Base-by-base conservation (phyloP, 2,113 vertebrate genomes). In the Hemiscyllium ocellatum region DNA sequence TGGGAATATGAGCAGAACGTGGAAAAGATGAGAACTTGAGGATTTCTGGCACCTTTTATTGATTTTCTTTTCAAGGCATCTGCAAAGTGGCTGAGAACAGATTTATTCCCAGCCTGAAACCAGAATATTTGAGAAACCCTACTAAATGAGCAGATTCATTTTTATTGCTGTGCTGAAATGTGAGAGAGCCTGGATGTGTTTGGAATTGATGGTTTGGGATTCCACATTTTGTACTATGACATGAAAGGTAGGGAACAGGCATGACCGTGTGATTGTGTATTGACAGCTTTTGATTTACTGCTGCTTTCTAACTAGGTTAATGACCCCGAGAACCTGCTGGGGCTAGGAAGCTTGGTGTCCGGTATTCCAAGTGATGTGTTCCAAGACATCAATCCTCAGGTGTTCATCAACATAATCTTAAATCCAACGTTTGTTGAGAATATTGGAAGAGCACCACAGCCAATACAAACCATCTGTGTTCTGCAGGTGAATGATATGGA, bases 401-500 rank as follows among this genome's bases (percentile, higher is more conserved):
- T 96, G 24, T 78, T 96, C 50, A 42, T 95, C 24, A 26, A 2
- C 7, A 37, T 96, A 20, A 80, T 95, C 56, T 37, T 72, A 50
- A 95, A 96, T 24, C 2, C 15, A 10, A 96, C 20, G 24, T 96
- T 96, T 69, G 93, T 22, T 42, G 20, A 15, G 80, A 69, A 86
- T 47, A 69, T 96, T 42, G 72, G 56, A 8, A 13, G 29, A 29
- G 95, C 96, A 3, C 56, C 96, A 12, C 42, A 89, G 33, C 26
- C 68, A 3, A 20, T 96, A 50, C 94, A 95, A 70, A 20, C 95
- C 17, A 96, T 29, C 19, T 96, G 96, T 95, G 95, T 96, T n/a
- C 95, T 69, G 7, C 29, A 85, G 93, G 96, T 96, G 56, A 93
- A 95, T 87, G n/a, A 76, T 33, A 2, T 37, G 20, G 20, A 13